Evolutionary conservation across 64 coral and sea anemone species (phyloP).

Genomic region (Porites australiensis): DNA sequence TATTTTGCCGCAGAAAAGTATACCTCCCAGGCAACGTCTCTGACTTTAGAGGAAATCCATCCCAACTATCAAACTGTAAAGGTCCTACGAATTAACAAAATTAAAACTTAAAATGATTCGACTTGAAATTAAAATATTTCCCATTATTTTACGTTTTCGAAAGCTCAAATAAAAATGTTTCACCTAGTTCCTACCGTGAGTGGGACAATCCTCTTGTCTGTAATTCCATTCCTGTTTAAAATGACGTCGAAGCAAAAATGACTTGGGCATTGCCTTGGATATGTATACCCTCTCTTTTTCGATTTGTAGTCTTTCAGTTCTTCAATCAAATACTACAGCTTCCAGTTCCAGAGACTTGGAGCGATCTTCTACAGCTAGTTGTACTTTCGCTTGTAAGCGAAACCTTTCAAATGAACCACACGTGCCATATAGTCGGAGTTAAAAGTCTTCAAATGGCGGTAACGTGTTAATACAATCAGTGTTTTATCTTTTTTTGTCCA

Average conservation of each 20-base stretch:
- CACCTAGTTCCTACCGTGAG: background rate
- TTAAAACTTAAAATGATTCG: background rate
- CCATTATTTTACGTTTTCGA: background rate
- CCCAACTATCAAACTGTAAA: background rate
- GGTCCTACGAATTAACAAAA: constrained; percentile 24
- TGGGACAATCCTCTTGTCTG: constrained; percentile 11
- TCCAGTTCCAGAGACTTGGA: background rate
- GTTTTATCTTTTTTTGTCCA: constrained; percentile 12
- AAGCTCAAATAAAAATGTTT: background rate
- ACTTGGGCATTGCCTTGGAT: constrained; percentile 24
- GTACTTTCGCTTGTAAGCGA: background rate
- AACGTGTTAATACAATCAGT: constrained; percentile 55
- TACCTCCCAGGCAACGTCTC: background rate
- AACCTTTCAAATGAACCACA: constrained; percentile 17
- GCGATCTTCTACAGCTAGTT: background rate
- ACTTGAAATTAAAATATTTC: too few relatives aligned
- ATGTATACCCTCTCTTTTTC: background rate
- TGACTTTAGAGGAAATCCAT: background rate
- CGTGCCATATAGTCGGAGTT: background rate
- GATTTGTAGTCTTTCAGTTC: background rate
- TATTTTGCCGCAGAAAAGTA: background rate
- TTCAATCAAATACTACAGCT: background rate
- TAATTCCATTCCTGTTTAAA: constrained; percentile 31
- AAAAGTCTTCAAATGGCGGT: constrained; percentile 8
- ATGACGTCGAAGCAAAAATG: constrained; percentile 43